These are phyloP conservation scores for Hylaeus anthracinus DNA, from an alignment of 1,140 invertebrate species.

Conservation along the genomic window DNA sequence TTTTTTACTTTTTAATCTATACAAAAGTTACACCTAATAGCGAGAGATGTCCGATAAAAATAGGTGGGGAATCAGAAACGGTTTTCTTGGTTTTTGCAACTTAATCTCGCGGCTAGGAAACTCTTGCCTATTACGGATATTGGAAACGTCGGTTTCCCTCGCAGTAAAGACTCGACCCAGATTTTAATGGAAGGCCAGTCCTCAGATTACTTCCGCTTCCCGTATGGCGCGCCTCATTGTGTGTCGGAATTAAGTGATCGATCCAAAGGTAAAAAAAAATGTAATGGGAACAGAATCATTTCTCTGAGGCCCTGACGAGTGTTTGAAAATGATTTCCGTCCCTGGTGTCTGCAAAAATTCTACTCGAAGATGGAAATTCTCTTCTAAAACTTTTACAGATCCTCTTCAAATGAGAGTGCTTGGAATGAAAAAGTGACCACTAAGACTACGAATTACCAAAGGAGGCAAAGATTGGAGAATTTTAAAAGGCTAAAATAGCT, in stretches of 20 bases:
- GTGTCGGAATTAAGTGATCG: conserved; percentile 58
- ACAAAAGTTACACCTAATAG: too few relatives aligned
- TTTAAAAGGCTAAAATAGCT: too few relatives aligned
- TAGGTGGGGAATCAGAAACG: neutral
- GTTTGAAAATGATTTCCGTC: conserved; percentile 11
- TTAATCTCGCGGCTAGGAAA: conserved; percentile 35
- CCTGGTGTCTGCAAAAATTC: neutral
- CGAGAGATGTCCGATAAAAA: neutral
- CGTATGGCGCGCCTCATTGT: conserved; percentile 49
- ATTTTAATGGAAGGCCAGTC: conserved; percentile 59
- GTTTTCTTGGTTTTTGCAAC: conserved; percentile 1
- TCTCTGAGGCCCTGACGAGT: conserved; percentile 2
- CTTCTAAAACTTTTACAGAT: too few relatives aligned
- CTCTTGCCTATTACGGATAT: conserved; percentile 40
- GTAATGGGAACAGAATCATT: conserved; percentile 27
- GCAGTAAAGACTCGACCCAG: conserved; percentile 51
- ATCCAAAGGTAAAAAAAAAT: conserved; percentile 30
- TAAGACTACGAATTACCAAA: too few relatives aligned
- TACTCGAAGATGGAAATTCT: neutral
- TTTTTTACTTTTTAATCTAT: too few relatives aligned
- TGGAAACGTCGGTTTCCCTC: conserved; percentile 54
- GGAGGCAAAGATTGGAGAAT: too few relatives aligned
- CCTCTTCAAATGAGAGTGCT: too few relatives aligned
- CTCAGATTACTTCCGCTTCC: conserved; percentile 58
- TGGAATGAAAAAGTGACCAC: too few relatives aligned